Conservation (phyloP, 2,797 vertebrate genomes). For the Karalla daura region DNA sequence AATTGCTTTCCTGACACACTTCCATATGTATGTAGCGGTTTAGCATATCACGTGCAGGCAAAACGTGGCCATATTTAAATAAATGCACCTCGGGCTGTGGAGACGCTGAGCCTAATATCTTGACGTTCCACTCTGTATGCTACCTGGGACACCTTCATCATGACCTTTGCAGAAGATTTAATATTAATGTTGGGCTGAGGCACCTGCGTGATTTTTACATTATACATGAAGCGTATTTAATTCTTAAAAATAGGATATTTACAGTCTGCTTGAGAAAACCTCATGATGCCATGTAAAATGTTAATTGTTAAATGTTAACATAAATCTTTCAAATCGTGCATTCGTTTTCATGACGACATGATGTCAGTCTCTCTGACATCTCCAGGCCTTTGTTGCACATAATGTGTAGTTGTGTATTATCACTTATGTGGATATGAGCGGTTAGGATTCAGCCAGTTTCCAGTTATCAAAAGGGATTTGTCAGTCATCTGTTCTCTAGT, state of each 20-base stretch:
- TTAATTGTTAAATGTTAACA: not conserved
- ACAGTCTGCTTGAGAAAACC: not conserved
- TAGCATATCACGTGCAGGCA: conserved; percentile 14
- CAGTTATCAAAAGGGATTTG: not conserved
- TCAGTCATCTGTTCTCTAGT: not conserved
- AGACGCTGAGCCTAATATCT: not conserved
- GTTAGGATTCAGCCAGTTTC: not conserved
- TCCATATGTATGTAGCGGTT: conserved; percentile 26
- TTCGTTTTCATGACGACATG: conserved; percentile 42
- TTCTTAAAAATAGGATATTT: not conserved
- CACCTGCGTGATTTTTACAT: conserved; percentile 17
- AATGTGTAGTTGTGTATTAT: conserved; percentile 10
- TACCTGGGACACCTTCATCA: not conserved
- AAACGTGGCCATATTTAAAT: not conserved
- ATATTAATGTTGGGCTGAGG: conserved; percentile 14
- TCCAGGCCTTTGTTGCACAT: conserved; percentile 18
- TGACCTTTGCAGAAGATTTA: conserved; percentile 12
- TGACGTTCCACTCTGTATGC: not conserved
- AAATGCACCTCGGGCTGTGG: not conserved
- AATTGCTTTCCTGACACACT: conserved; percentile 39
- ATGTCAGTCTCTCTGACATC: conserved; percentile 18
- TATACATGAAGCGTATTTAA: not conserved
- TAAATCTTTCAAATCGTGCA: conserved; percentile 11
- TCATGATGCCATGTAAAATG: not conserved
- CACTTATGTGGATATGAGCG: not conserved